These are phyloP conservation scores for Laticauda colubrina DNA, from an alignment of 2,113 vertebrate species.

Conservation along the genomic window DNA sequence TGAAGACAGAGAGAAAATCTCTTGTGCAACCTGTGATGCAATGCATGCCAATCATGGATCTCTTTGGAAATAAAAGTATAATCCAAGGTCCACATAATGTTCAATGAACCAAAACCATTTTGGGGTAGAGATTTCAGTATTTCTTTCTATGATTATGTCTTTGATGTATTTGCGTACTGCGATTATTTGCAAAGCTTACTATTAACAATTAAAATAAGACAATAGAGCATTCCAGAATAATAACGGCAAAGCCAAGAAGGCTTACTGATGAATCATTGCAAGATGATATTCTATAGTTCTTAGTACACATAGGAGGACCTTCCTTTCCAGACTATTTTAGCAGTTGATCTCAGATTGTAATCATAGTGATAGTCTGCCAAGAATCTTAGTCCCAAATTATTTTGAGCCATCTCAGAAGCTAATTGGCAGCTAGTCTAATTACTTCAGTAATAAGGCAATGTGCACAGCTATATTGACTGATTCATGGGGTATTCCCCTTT, in stretches of 20 bases:
- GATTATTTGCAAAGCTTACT: background rate
- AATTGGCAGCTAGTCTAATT: background rate
- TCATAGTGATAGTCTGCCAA: background rate
- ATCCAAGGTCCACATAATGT: slow-evolving; percentile 36
- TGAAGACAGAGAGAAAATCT: slow-evolving; percentile 35
- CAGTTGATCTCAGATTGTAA: background rate
- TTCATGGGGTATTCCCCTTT: slow-evolving; percentile 62
- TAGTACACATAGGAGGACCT: background rate
- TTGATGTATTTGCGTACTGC: background rate
- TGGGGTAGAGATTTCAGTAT: background rate
- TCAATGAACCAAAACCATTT: slow-evolving; percentile 39
- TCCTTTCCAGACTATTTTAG: background rate
- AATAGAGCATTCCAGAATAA: background rate
- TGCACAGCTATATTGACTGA: slow-evolving; percentile 39
- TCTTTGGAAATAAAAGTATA: slow-evolving; percentile 55
- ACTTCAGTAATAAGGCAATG: background rate
- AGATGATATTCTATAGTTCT: background rate
- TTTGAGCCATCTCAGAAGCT: background rate
- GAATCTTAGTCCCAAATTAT: background rate
- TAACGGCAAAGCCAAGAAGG: background rate
- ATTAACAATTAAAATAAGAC: background rate
- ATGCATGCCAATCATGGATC: slow-evolving; percentile 55
- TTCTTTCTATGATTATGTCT: background rate
- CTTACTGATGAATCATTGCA: background rate
- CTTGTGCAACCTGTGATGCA: background rate